Percentiles rank a stretch among this genome's conserved stretches.
Conservation (phyloP, 1,140 invertebrate species). For the Aphis gossypii region DNA sequence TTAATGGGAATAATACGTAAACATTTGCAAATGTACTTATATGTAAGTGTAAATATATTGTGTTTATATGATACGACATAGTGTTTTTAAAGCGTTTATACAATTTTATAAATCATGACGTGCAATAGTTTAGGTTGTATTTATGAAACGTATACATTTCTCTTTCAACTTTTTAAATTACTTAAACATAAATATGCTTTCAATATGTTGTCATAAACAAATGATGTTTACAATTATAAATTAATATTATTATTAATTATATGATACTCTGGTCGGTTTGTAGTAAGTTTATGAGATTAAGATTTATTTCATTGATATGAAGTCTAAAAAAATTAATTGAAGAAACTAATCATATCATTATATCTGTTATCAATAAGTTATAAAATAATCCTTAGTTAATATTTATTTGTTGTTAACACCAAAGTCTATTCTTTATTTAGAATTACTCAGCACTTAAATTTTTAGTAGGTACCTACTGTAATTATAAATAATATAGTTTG, state of each 20-base stretch:
- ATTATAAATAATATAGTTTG: too few species aligned
- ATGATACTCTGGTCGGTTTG: not conserved
- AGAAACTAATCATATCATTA: not conserved
- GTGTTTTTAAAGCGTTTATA: not conserved
- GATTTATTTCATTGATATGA: not conserved
- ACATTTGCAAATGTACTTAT: not conserved
- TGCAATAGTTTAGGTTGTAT: not conserved
- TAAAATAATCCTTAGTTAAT: not conserved
- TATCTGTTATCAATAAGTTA: not conserved
- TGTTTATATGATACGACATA: not conserved
- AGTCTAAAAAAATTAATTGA: not conserved
- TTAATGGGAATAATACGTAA: not conserved
- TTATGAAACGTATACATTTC: not conserved
- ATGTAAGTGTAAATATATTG: not conserved
- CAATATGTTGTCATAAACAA: not conserved
- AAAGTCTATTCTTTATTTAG: not conserved
- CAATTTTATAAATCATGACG: not conserved
- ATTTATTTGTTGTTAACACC: not conserved
- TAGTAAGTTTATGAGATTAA: not conserved
- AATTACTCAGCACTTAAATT: not conserved
- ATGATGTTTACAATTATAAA: not conserved
- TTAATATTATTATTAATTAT: not conserved
- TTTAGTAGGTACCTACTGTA: too few species aligned
- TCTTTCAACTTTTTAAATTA: not conserved
- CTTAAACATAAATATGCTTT: not conserved